These are phyloP conservation scores for Nymphicus hollandicus DNA, from an alignment of 2,113 vertebrate genomes.

Conservation along the genomic window DNA sequence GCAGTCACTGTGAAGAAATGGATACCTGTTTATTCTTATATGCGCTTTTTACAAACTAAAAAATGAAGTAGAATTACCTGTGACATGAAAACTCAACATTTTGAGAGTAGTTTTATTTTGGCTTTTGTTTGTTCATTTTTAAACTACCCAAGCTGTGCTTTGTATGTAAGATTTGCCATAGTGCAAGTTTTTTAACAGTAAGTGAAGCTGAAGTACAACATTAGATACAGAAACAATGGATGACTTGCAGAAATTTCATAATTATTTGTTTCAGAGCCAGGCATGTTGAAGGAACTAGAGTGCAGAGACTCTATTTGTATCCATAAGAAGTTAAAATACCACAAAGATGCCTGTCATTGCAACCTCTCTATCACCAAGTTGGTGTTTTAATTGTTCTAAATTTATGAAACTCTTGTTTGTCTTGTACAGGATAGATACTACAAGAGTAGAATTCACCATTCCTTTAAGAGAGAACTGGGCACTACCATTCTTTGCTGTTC, in stretches of 20 bases:
- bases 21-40: background rate
- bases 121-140: background rate
- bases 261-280: background rate
- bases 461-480: slow-evolving; percentile 98
- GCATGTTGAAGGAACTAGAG: background rate
- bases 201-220: background rate
- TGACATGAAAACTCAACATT: background rate
- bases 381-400: background rate
- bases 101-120: background rate
- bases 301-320: background rate
- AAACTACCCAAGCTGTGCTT: background rate
- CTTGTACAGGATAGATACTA: slow-evolving; percentile 88
- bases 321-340: background rate
- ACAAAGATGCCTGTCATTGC: background rate
- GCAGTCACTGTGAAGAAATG: background rate
- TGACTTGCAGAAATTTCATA: background rate
- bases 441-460: slow-evolving; percentile 96
- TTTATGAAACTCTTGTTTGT: background rate
- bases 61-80: background rate
- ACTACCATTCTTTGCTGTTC: slow-evolving; percentile 91
- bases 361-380: background rate
- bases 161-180: background rate
- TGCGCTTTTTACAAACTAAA: background rate
- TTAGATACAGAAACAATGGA: background rate
- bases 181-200: background rate